Evolutionary conservation across 1,140 invertebrate genomes (phyloP).

Genomic region (Leucophenga varia): DNA sequence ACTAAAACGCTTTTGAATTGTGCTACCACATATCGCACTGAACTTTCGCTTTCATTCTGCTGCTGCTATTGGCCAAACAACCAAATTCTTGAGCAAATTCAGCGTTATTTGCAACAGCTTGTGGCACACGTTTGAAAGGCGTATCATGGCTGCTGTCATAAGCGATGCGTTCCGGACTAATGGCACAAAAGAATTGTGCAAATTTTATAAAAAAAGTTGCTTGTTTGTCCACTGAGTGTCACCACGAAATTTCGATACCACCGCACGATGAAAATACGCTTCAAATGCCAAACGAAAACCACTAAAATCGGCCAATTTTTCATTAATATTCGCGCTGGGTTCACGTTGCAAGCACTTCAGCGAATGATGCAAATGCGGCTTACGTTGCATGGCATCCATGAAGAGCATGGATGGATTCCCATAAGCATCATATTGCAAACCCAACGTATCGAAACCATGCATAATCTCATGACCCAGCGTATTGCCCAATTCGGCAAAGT

Average conservation of each 20-base stretch:
- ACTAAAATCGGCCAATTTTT: conserved; percentile 19
- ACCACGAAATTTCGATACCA: conserved; percentile 9
- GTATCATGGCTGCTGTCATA: conserved; percentile 10
- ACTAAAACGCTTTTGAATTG: too few relatives aligned
- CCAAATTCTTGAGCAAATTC: conserved; percentile 2
- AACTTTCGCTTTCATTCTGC: too few relatives aligned
- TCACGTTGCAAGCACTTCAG: conserved; percentile 4
- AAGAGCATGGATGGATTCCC: background rate
- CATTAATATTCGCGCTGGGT: conserved; percentile 13
- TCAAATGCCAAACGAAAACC: conserved; percentile 10
- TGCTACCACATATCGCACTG: conserved; percentile 5
- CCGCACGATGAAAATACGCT: conserved; percentile 5
- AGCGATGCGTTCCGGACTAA: background rate
- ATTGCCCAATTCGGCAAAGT: conserved; percentile 13
- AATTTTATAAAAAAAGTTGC: conserved; percentile 16
- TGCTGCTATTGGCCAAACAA: background rate
- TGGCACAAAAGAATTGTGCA: conserved; percentile 14
- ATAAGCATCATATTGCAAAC: conserved; percentile 2
- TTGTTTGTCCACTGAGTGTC: conserved; percentile 22
- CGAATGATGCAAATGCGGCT: background rate
- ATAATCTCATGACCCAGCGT: conserved; percentile 16
- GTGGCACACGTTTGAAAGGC: background rate
- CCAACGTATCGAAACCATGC: conserved; percentile 12
- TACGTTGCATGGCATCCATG: background rate
- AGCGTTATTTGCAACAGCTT: conserved; percentile 3